Evolutionary conservation across 2,888 invertebrate genomes (phyloP).

Genomic region (Geophilus truncorum): DNA sequence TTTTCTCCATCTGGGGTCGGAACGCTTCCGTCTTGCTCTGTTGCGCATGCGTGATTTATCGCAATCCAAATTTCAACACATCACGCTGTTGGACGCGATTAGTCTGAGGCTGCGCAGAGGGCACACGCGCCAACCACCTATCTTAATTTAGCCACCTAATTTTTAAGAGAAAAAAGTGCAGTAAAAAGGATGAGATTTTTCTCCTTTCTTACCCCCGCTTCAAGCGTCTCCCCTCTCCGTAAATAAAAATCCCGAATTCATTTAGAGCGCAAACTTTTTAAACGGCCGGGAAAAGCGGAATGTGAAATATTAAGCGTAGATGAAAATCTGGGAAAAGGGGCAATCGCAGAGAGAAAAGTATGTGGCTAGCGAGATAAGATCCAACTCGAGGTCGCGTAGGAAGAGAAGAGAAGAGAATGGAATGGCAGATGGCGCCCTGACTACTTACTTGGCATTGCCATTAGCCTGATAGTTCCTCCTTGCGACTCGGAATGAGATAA

Average conservation of each 20-base stretch:
- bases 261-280: neutral
- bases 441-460: neutral
- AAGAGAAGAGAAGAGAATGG: neutral
- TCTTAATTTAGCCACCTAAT: neutral
- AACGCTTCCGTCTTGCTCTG: neutral
- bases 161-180: neutral
- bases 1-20: constrained; percentile 14
- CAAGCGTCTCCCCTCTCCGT: neutral
- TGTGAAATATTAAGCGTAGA: neutral
- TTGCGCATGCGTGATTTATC: constrained; percentile 27
- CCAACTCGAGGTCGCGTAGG: too few relatives aligned
- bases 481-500: neutral
- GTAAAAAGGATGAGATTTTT: neutral
- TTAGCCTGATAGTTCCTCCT: constrained; percentile 4
- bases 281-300: neutral
- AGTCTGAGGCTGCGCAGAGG: constrained; percentile 8
- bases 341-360: neutral
- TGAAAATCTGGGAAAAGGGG: neutral
- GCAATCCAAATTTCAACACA: constrained; percentile 28
- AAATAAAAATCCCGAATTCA: neutral
- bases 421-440: constrained; percentile 14
- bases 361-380: neutral
- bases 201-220: too few relatives aligned
- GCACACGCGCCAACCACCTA: neutral
- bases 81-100: constrained; percentile 27